Percentiles rank a stretch among this genome's conserved stretches.
Evolutionary conservation across 2,113 vertebrate species (phyloP).

Genomic region (Megaptera novaeangliae): DNA sequence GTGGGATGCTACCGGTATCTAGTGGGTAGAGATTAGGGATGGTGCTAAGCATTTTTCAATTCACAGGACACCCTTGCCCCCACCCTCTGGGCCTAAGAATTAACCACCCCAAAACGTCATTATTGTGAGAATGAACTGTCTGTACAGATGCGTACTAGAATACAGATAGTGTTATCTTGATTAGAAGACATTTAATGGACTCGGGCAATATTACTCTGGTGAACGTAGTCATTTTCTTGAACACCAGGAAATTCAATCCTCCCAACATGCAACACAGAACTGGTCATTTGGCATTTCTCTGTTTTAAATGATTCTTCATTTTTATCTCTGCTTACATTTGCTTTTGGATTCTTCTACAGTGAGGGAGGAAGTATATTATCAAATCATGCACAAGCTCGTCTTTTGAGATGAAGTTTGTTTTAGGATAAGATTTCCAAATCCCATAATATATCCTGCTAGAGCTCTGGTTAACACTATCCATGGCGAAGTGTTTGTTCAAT

Average conservation of each 20-base stretch:
- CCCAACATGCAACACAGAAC: neutral
- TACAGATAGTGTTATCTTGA: fast-evolving
- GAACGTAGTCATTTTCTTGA: neutral
- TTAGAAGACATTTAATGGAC: neutral
- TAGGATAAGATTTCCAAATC: conserved; percentile 51
- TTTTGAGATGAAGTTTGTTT: conserved; percentile 59
- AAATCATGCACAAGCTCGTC: neutral
- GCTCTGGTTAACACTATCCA: conserved; percentile 29
- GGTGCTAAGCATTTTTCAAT: too few species aligned
- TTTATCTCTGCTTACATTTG: conserved; percentile 8
- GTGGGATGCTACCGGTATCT: fast-evolving
- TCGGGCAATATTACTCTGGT: neutral
- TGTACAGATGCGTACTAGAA: fast-evolving
- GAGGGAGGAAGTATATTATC: neutral
- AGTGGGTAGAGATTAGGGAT: neutral
- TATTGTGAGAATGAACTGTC: fast-evolving
- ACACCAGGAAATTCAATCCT: neutral
- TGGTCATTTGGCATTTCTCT: neutral
- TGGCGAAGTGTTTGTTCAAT: conserved; percentile 21
- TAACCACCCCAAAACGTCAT: neutral
- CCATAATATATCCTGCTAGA: neutral
- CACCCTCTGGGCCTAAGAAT: too few species aligned
- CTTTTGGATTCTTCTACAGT: neutral
- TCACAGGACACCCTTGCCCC: neutral
- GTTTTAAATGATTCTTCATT: neutral